A percentile compares a stretch with the other conserved stretches of the same genome.
phyloP scores from a whole-genome alignment of 1,140 invertebrate genomes.

The Macrocentrus cingulum region DNA sequence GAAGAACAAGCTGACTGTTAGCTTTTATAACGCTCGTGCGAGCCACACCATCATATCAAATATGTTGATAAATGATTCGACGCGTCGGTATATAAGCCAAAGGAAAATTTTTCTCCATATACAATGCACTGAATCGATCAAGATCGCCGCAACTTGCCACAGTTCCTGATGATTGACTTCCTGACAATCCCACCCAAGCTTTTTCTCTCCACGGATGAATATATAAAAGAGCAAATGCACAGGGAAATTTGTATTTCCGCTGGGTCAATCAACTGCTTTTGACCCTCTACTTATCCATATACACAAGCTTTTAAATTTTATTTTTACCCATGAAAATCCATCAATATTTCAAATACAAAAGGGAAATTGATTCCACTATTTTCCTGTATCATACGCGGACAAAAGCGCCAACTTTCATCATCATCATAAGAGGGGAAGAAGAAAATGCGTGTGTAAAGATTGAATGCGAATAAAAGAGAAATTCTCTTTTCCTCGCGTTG shows the following conservation, averaged over 20 bases:
- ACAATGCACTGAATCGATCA: not conserved
- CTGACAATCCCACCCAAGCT: too few species aligned
- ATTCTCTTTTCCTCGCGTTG: too few species aligned
- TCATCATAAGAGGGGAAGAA: too few species aligned
- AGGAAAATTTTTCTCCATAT: not conserved
- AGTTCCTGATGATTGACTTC: too few species aligned
- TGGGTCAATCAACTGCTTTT: slow-evolving; percentile 16
- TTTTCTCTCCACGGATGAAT: slow-evolving; percentile 34
- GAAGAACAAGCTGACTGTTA: slow-evolving; percentile 19
- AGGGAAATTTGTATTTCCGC: slow-evolving; percentile 18
- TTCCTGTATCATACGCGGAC: too few species aligned
- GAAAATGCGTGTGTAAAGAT: too few species aligned
- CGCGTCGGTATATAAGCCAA: slow-evolving; percentile 50
- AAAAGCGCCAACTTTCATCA: too few species aligned
- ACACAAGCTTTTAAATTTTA: not conserved
- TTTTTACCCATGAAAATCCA: too few species aligned
- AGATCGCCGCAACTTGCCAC: too few species aligned
- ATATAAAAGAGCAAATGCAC: slow-evolving; percentile 6
- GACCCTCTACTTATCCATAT: not conserved
- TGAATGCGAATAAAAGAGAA: too few species aligned
- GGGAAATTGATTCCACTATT: too few species aligned
- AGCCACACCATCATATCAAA: slow-evolving; percentile 57
- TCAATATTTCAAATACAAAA: too few species aligned
- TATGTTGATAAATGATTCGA: slow-evolving; percentile 60
- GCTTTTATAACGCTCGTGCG: slow-evolving; percentile 27